Evolutionary conservation across 2,888 invertebrate species (phyloP).

Genomic region (Crematogaster levior): DNA sequence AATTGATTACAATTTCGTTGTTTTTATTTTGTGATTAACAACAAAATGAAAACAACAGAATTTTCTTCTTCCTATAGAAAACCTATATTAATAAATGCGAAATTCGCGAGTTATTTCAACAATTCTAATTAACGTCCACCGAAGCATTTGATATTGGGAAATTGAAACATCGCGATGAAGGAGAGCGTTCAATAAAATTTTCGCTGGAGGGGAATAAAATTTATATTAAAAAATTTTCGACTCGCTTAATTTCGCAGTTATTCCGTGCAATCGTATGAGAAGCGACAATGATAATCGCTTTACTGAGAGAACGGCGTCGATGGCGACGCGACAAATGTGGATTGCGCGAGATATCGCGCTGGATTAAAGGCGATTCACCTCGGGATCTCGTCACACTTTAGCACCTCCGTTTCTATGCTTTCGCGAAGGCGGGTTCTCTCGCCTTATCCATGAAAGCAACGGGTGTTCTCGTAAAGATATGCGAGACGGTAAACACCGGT

Average conservation of each 20-base stretch:
- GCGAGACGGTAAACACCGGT: slow-evolving; percentile 26
- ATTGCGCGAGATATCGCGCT: slow-evolving; percentile 21
- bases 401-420: slow-evolving; percentile 5
- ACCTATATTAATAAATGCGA: too few relatives aligned
- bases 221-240: slow-evolving; percentile 8
- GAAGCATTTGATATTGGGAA: neutral
- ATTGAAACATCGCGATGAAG: neutral
- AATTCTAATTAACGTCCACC: slow-evolving; percentile 19
- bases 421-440: neutral
- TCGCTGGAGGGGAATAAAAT: neutral
- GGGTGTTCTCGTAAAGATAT: slow-evolving; percentile 2
- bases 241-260: neutral
- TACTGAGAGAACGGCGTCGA: neutral
- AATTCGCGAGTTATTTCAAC: slow-evolving; percentile 1
- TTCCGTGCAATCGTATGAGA: neutral
- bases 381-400: slow-evolving; percentile 10
- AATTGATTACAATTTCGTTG: too few relatives aligned
- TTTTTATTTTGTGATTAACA: too few relatives aligned
- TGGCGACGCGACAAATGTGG: slow-evolving; percentile 5
- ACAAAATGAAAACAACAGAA: too few relatives aligned
- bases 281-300: slow-evolving; percentile 11
- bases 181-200: neutral
- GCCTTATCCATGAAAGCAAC: slow-evolving; percentile 1
- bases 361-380: slow-evolving; percentile 34
- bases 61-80: too few relatives aligned